Base-by-base conservation (phyloP, 2,797 vertebrate genomes). In the Sparus aurata region DNA sequence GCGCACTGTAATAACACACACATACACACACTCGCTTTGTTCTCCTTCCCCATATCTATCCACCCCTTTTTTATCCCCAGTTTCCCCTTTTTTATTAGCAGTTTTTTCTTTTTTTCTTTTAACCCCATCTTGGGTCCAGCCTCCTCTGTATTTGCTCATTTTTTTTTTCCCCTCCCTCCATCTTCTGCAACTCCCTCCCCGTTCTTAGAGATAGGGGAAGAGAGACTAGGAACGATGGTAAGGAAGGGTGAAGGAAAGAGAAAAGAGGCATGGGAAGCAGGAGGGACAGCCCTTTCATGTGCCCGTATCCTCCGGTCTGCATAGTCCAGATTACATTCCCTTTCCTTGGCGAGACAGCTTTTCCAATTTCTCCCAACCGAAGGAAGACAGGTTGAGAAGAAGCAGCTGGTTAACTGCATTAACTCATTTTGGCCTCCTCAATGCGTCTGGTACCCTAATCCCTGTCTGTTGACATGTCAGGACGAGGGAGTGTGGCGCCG, bases 271-370 rank as follows among this genome's bases (percentile, higher is more conserved):
- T 63, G 75, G 85, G 82, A 84, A 85, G 87, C 85, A 83, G 81
- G 78, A 84, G 86, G 38, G 89, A 86, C 81, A 86, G 77, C 64
- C 68, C 90, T 93, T 92, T 93, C 78, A 92, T 92, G 91, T 93
- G 78, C 73, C 71, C 22, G 23, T 82, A 89, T 91, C 86, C 89
- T 90, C 84, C 77, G 46, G 89, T 91, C 92, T 94, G 93, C 92
- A 92, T 90, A 91, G 89, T 92, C 88, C 92, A 92, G 93, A 93
- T 93, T 93, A 92, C 85, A 89, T 84, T 93, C 83, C 85, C 74
- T 77, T 79, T 89, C 68, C 83, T 83, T 79, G 85, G 88, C 81
- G 72, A 87, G 90, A 88, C 90, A 85, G 87, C 87, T 89, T 92
- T 93, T 92, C 93, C 90, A 93, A 92, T 92, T 91, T 93, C 85